Conservation (phyloP, 2,113 vertebrate genomes). For the Paradoxurus hermaphroditus region DNA sequence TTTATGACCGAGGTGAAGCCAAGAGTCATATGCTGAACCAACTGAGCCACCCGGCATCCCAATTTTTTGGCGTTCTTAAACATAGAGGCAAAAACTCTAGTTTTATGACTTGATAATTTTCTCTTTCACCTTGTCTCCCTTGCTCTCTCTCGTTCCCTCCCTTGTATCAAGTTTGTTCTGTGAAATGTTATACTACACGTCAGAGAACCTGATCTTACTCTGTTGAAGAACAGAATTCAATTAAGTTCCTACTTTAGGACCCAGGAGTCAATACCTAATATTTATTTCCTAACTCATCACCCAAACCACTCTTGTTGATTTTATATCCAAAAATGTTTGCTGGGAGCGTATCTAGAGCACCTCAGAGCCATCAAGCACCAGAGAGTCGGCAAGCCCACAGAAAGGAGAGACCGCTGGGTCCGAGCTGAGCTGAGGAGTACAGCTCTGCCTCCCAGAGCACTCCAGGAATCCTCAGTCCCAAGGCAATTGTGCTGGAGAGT, state of each 20-base stretch:
- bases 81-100: not conserved
- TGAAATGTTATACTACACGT: not conserved
- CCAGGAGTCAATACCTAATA: not conserved
- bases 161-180: not conserved
- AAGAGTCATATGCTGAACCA: too few relatives aligned
- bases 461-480: not conserved
- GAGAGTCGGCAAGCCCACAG: not conserved
- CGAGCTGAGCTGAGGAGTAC: rapidly evolving
- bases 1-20: too few relatives aligned
- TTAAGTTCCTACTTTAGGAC: not conserved
- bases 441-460: not conserved
- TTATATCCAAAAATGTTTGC: not conserved
- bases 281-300: not conserved
- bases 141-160: not conserved
- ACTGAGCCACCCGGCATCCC: too few relatives aligned
- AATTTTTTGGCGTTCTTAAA: not conserved
- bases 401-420: rapidly evolving
- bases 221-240: not conserved
- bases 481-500: rapidly evolving
- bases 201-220: not conserved
- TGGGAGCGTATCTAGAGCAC: not conserved
- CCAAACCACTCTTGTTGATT: not conserved
- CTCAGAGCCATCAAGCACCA: not conserved
- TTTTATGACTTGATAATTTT: not conserved
- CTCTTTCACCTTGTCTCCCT: not conserved